phyloP scores from a whole-genome alignment of 2,113 vertebrate genomes.

The Urocolius indicus region DNA sequence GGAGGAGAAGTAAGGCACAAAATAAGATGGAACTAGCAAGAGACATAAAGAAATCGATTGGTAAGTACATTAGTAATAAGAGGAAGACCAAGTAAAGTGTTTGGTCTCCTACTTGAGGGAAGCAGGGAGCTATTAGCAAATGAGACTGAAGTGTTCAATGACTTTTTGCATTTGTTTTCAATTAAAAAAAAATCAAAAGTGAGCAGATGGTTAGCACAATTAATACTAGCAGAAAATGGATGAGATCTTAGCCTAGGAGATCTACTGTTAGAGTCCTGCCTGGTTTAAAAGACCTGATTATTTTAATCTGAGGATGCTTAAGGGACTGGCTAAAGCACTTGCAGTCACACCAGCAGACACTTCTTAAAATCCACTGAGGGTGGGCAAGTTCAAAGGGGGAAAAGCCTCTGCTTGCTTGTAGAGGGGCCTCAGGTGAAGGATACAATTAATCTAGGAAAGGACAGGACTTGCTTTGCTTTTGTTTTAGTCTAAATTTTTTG shows the following conservation, averaged over 20 bases:
- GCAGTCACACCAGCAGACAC: neutral
- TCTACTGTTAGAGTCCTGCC: slow-evolving; percentile 16
- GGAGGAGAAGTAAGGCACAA: neutral
- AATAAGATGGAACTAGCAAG: neutral
- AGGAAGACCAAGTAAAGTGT: neutral
- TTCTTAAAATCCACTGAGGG: rapidly evolving
- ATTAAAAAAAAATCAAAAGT: slow-evolving; percentile 53
- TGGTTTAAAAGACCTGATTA: neutral
- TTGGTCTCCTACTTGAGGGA: slow-evolving; percentile 61
- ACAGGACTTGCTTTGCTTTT: neutral
- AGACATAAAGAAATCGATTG: neutral
- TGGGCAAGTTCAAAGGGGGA: neutral
- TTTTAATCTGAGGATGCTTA: slow-evolving; percentile 34
- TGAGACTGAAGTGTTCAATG: slow-evolving; percentile 69
- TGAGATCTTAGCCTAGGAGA: slow-evolving; percentile 48
- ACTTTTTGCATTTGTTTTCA: slow-evolving; percentile 60
- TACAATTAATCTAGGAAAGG: neutral
- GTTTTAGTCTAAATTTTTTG: neutral
- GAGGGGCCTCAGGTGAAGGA: neutral
- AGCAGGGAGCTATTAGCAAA: slow-evolving; percentile 67
- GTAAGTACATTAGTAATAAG: neutral
- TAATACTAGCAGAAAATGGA: slow-evolving; percentile 45
- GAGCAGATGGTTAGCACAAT: slow-evolving; percentile 64
- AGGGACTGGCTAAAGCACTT: slow-evolving; percentile 2
- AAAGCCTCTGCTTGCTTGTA: rapidly evolving